These are phyloP conservation scores for Vulpes lagopus DNA, from an alignment of 2,113 vertebrate species.

Conservation along the genomic window DNA sequence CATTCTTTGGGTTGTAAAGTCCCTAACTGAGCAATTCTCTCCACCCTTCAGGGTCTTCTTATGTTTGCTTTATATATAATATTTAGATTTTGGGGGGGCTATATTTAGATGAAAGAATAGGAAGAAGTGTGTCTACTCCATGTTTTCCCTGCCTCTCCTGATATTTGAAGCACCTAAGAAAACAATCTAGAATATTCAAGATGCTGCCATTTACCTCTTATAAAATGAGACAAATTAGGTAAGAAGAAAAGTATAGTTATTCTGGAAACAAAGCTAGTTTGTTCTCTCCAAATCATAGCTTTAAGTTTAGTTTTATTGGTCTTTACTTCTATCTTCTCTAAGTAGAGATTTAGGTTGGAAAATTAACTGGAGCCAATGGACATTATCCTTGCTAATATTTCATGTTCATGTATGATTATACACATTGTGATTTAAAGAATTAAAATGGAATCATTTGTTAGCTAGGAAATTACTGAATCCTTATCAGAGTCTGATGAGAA, in stretches of 20 bases:
- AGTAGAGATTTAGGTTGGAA: slow-evolving; percentile 34
- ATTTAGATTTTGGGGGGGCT: neutral
- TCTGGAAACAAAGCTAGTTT: neutral
- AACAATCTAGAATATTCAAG: neutral
- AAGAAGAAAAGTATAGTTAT: slow-evolving; percentile 19
- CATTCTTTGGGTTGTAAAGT: neutral
- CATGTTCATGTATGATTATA: slow-evolving; percentile 59
- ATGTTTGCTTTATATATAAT: neutral
- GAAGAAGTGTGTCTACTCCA: neutral
- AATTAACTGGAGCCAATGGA: slow-evolving; percentile 50
- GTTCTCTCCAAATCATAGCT: neutral
- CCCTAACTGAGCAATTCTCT: neutral
- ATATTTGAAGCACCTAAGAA: neutral
- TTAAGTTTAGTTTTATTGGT: neutral
- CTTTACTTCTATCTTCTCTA: neutral
- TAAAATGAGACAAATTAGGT: slow-evolving; percentile 48
- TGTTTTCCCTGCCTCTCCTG: neutral
- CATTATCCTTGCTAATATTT: slow-evolving; percentile 61
- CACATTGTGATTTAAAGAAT: slow-evolving; percentile 56
- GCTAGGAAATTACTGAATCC: slow-evolving; percentile 51
- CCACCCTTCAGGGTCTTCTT: neutral
- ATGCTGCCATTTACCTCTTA: neutral
- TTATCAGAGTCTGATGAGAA: slow-evolving; percentile 48
- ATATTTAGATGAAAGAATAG: neutral
- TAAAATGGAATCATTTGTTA: slow-evolving; percentile 61